Conservation (phyloP, 2,888 invertebrate genomes). For the Muscina levida region DNA sequence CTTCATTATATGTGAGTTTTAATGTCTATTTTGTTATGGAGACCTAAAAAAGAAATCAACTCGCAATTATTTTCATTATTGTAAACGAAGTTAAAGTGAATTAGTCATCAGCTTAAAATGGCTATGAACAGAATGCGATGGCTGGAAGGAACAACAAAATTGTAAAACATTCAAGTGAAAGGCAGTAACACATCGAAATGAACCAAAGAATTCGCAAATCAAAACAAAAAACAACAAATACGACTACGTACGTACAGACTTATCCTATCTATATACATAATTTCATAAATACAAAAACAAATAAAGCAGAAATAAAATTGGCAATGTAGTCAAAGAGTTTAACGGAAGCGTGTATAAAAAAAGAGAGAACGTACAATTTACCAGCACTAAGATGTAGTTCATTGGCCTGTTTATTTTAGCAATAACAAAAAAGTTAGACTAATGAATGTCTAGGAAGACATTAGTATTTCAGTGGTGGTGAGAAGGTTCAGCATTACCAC, state of each 20-base stretch:
- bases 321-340: background rate
- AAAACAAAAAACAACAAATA: background rate
- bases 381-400: constrained; percentile 44
- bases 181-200: background rate
- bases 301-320: background rate
- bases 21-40: too few relatives aligned
- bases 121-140: too few relatives aligned
- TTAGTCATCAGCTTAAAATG: too few relatives aligned
- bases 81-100: too few relatives aligned
- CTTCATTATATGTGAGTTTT: too few relatives aligned
- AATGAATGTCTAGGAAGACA: background rate
- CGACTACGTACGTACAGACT: background rate
- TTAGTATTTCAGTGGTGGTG: background rate
- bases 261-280: constrained; percentile 21
- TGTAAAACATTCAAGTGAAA: constrained; percentile 7
- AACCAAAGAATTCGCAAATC: background rate
- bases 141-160: too few relatives aligned
- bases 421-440: background rate
- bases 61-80: too few relatives aligned
- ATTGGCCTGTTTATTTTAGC: constrained; percentile 40
- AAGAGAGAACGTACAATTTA: background rate
- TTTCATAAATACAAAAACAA: constrained; percentile 13
- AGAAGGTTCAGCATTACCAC: background rate
- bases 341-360: background rate
- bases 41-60: too few relatives aligned